Percentiles rank a stretch among this genome's conserved stretches.
Evolutionary conservation across 37 sponge, comb jelly and placozoan genomes (phyloP).

Genomic region (Halichondria panicea): DNA sequence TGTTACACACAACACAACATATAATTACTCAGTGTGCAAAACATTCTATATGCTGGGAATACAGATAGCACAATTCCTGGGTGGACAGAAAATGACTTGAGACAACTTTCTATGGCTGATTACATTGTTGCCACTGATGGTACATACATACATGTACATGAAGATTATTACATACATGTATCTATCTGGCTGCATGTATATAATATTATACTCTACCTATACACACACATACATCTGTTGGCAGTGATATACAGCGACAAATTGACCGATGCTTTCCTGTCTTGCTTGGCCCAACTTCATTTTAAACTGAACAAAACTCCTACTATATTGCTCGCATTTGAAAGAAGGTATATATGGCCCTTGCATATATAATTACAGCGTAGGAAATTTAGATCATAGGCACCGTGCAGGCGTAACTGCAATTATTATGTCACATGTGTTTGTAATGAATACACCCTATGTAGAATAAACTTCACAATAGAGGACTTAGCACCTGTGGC

Average conservation of each 20-base stretch:
- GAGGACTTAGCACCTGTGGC: conserved; percentile 38
- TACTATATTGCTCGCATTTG: conserved; percentile 17
- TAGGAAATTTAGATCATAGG: background rate
- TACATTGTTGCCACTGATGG: no score
- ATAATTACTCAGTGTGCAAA: no score
- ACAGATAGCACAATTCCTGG: no score
- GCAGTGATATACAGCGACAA: conserved; percentile 48
- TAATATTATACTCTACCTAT: no score
- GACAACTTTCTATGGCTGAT: no score
- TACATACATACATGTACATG: no score
- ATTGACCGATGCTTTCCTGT: conserved; percentile 52
- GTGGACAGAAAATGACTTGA: no score
- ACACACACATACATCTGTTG: background rate
- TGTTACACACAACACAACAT: no score
- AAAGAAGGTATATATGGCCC: conserved; percentile 37
- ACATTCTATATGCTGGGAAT: no score
- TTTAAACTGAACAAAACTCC: background rate
- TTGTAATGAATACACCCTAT: background rate
- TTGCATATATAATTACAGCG: background rate
- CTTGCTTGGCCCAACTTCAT: conserved; percentile 11
- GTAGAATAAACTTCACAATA: conserved; percentile 50
- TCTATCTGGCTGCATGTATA: no score
- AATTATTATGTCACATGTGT: background rate
- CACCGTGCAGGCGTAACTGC: background rate
- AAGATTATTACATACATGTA: no score